Conservation (phyloP, 2,797 vertebrate genomes). For the Sus cebifrons region DNA sequence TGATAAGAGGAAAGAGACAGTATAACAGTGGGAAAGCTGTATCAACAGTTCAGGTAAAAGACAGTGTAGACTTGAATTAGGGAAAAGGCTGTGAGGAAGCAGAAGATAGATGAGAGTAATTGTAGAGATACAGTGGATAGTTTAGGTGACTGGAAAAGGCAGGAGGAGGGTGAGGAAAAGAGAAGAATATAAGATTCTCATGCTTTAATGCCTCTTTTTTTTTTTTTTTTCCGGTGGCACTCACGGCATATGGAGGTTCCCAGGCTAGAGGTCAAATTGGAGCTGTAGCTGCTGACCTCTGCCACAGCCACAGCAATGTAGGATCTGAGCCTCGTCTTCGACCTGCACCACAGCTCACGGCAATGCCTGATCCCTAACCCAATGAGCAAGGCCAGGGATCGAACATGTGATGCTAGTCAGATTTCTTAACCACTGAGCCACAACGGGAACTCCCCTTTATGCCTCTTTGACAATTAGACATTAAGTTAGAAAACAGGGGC, state of each 20-base stretch:
- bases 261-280: no score
- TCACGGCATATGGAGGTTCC: no score
- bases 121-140: background rate
- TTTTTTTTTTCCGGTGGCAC: no score
- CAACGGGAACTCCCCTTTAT: background rate
- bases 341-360: no score
- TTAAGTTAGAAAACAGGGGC: conserved; percentile 1
- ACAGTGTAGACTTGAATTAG: conserved; percentile 36
- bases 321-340: no score
- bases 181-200: background rate
- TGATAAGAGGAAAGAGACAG: background rate
- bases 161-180: background rate
- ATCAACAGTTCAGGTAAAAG: background rate
- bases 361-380: no score
- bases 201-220: background rate
- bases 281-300: no score
- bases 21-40: background rate
- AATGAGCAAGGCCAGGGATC: no score
- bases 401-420: no score
- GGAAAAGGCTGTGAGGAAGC: background rate
- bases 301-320: no score
- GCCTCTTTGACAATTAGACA: background rate
- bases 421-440: no score
- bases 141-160: background rate
- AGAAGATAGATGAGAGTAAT: background rate